Conservation (phyloP, 2,888 invertebrate genomes). For the Ophion ellenae region DNA sequence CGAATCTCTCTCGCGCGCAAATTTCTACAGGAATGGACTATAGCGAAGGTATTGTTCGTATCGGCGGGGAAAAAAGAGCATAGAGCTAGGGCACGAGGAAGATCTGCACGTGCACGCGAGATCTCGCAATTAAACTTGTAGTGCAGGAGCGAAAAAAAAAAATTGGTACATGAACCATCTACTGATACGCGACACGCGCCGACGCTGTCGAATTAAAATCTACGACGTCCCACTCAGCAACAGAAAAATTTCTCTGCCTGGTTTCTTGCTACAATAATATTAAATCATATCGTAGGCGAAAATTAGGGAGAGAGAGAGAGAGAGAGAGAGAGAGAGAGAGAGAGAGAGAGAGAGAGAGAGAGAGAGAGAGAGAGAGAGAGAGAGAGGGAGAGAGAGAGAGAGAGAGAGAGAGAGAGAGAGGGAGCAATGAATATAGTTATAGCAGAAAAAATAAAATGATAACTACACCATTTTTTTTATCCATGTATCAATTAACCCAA, state of each 20-base stretch:
- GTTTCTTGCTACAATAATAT: constrained; percentile 51
- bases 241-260: constrained; percentile 22
- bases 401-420: too few species aligned
- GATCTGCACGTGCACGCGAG: constrained; percentile 46
- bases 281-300: constrained; percentile 52
- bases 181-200: constrained; percentile 46
- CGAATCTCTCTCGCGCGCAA: not conserved
- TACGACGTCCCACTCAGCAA: not conserved
- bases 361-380: not conserved
- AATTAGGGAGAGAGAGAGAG: constrained; percentile 18
- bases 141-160: constrained; percentile 32
- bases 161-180: constrained; percentile 24
- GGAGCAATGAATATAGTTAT: constrained; percentile 2
- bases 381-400: constrained; percentile 5
- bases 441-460: not conserved
- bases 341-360: not conserved
- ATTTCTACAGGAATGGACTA: constrained; percentile 7
- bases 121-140: constrained; percentile 52
- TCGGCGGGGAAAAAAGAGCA: constrained; percentile 25
- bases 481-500: constrained; percentile 39
- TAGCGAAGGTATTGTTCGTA: constrained; percentile 23
- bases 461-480: constrained; percentile 10
- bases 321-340: constrained; percentile 5
- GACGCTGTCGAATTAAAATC: not conserved
- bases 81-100: not conserved